These are phyloP conservation scores for Lithophane socia DNA, from an alignment of 2,888 invertebrate species.

Conservation along the genomic window DNA sequence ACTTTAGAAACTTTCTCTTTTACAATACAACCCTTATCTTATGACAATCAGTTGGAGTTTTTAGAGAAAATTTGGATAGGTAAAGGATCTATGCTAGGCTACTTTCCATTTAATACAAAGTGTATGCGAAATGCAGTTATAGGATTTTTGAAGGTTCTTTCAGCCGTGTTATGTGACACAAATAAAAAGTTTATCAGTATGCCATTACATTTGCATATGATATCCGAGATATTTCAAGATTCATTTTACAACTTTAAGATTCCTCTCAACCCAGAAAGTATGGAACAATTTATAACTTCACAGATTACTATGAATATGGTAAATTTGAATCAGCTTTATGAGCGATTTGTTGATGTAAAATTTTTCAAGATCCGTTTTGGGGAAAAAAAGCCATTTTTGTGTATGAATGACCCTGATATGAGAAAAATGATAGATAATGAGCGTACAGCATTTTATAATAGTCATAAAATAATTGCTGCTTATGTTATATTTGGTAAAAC, in stretches of 20 bases:
- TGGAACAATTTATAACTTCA: conserved; percentile 17
- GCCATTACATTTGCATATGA: conserved; percentile 62
- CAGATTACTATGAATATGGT: conserved; percentile 41
- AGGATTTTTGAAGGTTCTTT: conserved; percentile 36
- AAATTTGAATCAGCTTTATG: conserved; percentile 49
- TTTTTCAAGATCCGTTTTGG: conserved; percentile 61
- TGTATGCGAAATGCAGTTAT: conserved; percentile 6
- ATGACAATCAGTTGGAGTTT: conserved; percentile 42
- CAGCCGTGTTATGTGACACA: conserved; percentile 22
- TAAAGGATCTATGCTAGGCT: conserved; percentile 19
- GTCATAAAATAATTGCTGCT: conserved; percentile 53
- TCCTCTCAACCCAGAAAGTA: conserved; percentile 17
- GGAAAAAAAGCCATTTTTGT: conserved; percentile 56
- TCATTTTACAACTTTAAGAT: conserved; percentile 32
- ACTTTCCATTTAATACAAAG: conserved; percentile 35
- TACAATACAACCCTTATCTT: conserved; percentile 47
- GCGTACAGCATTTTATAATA: conserved; percentile 38
- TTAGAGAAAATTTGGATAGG: conserved; percentile 51
- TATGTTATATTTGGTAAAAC: conserved; percentile 38
- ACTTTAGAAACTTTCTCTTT: conserved; percentile 59
- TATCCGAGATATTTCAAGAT: conserved; percentile 54
- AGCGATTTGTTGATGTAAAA: conserved; percentile 55
- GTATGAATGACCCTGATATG: conserved; percentile 54
- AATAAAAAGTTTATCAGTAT: conserved; percentile 51
- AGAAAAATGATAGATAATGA: conserved; percentile 52